Evolutionary conservation across 2,113 vertebrate genomes (phyloP), one percentile per base, ranked within the genome.

Genomic region (Macroglossus sobrinus): DNA sequence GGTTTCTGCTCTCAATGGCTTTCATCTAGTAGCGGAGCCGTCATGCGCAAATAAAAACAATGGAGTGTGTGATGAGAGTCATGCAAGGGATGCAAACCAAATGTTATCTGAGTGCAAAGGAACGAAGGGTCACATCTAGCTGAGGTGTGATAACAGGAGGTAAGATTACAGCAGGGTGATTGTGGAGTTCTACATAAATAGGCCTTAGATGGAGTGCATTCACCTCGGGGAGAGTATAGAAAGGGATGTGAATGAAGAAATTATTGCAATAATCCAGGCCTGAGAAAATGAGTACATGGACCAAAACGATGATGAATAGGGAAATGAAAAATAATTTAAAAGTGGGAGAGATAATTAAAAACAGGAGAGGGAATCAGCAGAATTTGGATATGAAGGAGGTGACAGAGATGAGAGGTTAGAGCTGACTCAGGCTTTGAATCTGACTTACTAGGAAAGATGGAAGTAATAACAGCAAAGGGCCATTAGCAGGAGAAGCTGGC

Each of bases 231-330:
- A 92, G 15, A 81, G 24, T 81, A 18, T 33, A 93, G 74, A 50
- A 87, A 82, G 12, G 63, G 57, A 74, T 50, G 35, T 91, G 19
- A 86, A 75, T 64, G 33, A 74, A 43, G 13, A 84, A 80, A 53
- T 64, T 47, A 63, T 4, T 71, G 5, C 38, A 85, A 21, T 47
- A 91, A 68, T 47, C 35, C 47, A 85, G 43, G 28, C 35, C 66
- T 85, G 69, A 96, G 69, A 88, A 86, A 93, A 96, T 57, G 68
- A 91, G 75, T n/a, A 38, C 64, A 81, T 33, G 69, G 50, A 45
- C 38, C 28, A 75, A 91, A 71, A 43, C 63, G 66, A 18, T 45
- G 57, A 21, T 63, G 55, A 80, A 61, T 28, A 50, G 22, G 16
- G 64, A 92, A 87, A 71, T 28, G 33, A 75, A 64, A 89, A 78